Conservation (phyloP, 2,888 invertebrate species). For the Orthosia incerta region DNA sequence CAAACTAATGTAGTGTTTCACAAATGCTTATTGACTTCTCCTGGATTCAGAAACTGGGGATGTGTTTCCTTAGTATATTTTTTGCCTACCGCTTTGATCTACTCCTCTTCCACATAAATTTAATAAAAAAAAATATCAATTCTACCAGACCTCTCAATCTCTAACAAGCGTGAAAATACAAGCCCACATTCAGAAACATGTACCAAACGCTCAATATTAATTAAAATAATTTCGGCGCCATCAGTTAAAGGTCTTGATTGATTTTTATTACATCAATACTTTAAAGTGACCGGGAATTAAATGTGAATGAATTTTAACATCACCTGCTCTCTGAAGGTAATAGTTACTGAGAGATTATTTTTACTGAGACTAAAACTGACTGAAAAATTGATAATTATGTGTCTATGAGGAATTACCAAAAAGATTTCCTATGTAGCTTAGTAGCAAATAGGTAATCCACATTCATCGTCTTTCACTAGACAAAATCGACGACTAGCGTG, state of each 20-base stretch:
- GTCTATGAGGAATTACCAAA: background rate
- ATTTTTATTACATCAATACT: constrained; percentile 64
- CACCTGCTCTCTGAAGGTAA: constrained; percentile 26
- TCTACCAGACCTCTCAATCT: background rate
- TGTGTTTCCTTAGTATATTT: too few species aligned
- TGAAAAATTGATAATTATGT: background rate
- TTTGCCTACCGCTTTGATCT: too few species aligned
- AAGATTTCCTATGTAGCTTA: background rate
- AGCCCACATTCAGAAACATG: constrained; percentile 8
- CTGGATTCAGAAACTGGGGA: too few species aligned
- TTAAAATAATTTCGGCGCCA: constrained; percentile 63
- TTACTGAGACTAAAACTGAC: background rate
- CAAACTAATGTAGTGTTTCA: too few species aligned
- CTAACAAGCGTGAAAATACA: constrained; percentile 52
- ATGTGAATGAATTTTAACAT: constrained; percentile 10
- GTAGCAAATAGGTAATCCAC: background rate
- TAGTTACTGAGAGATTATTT: constrained; percentile 12
- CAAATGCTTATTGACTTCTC: too few species aligned
- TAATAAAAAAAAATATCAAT: background rate
- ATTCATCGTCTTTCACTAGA: too few species aligned
- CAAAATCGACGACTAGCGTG: too few species aligned
- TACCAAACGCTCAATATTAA: constrained; percentile 55
- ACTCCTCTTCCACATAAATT: background rate
- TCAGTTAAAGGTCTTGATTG: constrained; percentile 57
- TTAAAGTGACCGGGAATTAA: constrained; percentile 38